Conservation (phyloP, 2,797 vertebrate genomes). For the Hephaestus fuliginosus region DNA sequence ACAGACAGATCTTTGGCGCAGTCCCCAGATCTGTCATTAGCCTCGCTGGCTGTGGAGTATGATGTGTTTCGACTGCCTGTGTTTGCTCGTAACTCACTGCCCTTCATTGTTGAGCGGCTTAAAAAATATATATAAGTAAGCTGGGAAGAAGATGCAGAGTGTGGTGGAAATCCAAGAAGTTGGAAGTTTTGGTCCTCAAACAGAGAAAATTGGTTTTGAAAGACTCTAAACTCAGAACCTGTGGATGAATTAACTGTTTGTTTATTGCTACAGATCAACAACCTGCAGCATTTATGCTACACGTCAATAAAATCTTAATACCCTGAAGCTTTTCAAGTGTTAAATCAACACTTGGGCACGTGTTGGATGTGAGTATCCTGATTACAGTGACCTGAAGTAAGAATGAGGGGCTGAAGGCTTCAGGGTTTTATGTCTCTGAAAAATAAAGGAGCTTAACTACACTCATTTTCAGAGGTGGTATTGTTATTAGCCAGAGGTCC, state of each 20-base stretch:
- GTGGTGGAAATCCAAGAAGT: slow-evolving; percentile 24
- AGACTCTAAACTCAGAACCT: background rate
- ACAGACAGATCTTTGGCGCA: slow-evolving; percentile 30
- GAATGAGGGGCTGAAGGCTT: background rate
- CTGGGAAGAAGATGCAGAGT: background rate
- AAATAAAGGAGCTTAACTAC: background rate
- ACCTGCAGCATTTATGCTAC: background rate
- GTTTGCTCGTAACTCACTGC: slow-evolving; percentile 38
- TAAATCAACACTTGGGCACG: background rate
- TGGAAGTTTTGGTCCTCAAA: background rate
- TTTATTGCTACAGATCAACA: background rate
- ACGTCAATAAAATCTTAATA: too few relatives aligned
- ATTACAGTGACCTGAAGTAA: background rate
- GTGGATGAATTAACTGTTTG: background rate
- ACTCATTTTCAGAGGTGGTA: background rate
- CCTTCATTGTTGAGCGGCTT: slow-evolving; percentile 7
- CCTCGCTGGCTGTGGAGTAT: slow-evolving; percentile 12
- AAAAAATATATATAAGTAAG: slow-evolving; percentile 11
- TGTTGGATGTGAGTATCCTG: background rate
- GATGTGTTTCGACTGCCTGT: slow-evolving; percentile 28
- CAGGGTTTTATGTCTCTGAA: background rate
- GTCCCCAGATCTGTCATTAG: slow-evolving; percentile 21
- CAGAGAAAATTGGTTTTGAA: background rate
- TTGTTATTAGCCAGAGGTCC: background rate
- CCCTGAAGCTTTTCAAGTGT: background rate